Evolutionary conservation across 2,113 vertebrate genomes (phyloP), one percentile per base, ranked within the genome.

Genomic region (Thalassoma bifasciatum): DNA sequence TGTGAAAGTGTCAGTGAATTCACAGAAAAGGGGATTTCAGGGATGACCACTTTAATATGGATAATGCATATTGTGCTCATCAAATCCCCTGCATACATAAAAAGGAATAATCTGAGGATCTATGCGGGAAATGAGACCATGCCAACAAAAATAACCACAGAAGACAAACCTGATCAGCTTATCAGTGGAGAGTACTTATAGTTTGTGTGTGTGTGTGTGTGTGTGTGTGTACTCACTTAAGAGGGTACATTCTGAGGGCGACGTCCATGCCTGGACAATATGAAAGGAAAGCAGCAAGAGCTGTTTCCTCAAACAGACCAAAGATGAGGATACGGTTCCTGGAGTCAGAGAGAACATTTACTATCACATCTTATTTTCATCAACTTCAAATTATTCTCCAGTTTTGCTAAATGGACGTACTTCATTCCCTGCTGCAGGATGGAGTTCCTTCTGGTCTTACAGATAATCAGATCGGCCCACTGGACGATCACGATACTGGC

Each of bases 371-470:
- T 21, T 3, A 34, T 19, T 19, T 24, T 49, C 4, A 17, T 46
- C 16, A 2, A 19, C 11, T 17, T 46, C 14, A 46, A 3, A 46
- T 46, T 46, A 5, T 46, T n/a, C 14, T 46, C 8, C 40, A 42
- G 10, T 10, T 16, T 17, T 17, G 5, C 3, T 14, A 46, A 19
- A 19, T 46, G 56, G 0, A 77, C 96, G 58, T 92, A 97, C 96
- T 94, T 97, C 96, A 98, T 97, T 89, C 97, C 97, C 66, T 98
- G 97, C 83, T 96, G 96, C 85, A 98, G 85, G 72, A 98, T 95
- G 0, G 96, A 98, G 91, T 98, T 98, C 71, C 95, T 95, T 1
- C 97, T 94, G 34, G 97, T 98, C 81, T 98, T 98, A 84, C 97
- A 98, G 92, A 98, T 96, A 89, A 98, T 96, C 79, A 98, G 92